These are phyloP conservation scores for Corythaeola cristata DNA, from an alignment of 2,113 vertebrate species.

Conservation along the genomic window DNA sequence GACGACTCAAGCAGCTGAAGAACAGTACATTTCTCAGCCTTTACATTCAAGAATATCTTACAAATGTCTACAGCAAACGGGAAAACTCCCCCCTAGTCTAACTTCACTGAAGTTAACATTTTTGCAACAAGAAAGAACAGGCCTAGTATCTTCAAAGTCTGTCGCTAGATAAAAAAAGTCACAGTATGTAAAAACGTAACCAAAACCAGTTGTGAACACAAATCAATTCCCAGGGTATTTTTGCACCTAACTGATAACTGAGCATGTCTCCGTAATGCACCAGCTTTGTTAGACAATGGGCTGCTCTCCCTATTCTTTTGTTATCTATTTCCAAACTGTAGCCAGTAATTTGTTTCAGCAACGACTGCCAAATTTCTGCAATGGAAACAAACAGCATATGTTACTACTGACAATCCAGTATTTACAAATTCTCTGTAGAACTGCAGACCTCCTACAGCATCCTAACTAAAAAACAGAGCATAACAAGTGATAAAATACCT, in stretches of 20 bases:
- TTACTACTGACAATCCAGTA: not conserved
- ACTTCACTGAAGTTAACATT: slow-evolving; percentile 66
- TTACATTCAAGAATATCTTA: slow-evolving; percentile 60
- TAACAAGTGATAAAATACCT: not conserved
- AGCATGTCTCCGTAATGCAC: not conserved
- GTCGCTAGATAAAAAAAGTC: slow-evolving; percentile 19
- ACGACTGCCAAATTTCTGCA: not conserved
- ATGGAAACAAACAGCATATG: not conserved
- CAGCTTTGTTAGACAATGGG: not conserved
- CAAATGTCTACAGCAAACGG: slow-evolving; percentile 35
- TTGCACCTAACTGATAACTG: not conserved
- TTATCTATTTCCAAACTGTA: not conserved
- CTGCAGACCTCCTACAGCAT: not conserved
- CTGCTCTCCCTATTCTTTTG: not conserved
- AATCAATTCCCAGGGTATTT: not conserved
- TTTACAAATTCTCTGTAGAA: not conserved
- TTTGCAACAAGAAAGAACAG: slow-evolving; percentile 31
- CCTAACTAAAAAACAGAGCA: not conserved
- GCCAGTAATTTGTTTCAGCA: not conserved
- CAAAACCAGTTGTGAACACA: not conserved
- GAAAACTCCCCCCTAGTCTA: slow-evolving; percentile 22
- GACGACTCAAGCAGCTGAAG: slow-evolving; percentile 2
- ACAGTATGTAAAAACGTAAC: slow-evolving; percentile 20
- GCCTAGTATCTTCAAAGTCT: slow-evolving; percentile 13
- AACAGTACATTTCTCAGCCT: slow-evolving; percentile 35